Conservation (phyloP, 2,797 vertebrate species). For the Rhadinocentrus ornatus region DNA sequence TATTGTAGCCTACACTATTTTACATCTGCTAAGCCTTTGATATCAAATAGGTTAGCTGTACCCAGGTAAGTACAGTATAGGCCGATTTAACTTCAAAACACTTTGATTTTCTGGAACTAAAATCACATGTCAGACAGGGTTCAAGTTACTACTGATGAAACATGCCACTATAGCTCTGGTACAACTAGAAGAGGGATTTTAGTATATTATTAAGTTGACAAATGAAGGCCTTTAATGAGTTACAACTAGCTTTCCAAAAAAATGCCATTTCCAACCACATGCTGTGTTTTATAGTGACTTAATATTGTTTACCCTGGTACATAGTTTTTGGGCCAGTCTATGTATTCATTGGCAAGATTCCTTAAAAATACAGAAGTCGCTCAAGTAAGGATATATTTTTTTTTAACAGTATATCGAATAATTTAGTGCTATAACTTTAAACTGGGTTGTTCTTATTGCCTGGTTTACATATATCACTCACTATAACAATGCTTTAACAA, state of each 20-base stretch:
- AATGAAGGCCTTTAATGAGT: background rate
- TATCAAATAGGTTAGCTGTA: background rate
- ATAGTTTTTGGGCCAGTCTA: background rate
- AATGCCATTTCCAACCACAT: background rate
- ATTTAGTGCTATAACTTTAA: background rate
- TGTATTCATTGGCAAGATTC: background rate
- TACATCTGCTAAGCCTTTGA: background rate
- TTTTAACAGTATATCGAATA: background rate
- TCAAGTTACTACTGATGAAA: constrained; percentile 24
- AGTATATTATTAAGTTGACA: no score
- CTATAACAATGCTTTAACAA: background rate
- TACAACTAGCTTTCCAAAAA: background rate
- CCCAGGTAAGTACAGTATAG: background rate
- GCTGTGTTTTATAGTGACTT: background rate
- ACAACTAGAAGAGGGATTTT: background rate
- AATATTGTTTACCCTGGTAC: background rate
- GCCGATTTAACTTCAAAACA: constrained; percentile 11
- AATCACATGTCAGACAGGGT: constrained; percentile 21
- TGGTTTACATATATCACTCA: background rate
- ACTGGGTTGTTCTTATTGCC: background rate
- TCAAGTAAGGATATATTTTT: no score
- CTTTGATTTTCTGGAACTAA: constrained; percentile 31
- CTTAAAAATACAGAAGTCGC: background rate
- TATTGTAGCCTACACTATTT: background rate
- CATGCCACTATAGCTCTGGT: constrained; percentile 14